Evolutionary conservation across 2,888 invertebrate genomes (phyloP), one percentile per base, ranked within the genome.

Genomic region (Melanophora roralis): DNA sequence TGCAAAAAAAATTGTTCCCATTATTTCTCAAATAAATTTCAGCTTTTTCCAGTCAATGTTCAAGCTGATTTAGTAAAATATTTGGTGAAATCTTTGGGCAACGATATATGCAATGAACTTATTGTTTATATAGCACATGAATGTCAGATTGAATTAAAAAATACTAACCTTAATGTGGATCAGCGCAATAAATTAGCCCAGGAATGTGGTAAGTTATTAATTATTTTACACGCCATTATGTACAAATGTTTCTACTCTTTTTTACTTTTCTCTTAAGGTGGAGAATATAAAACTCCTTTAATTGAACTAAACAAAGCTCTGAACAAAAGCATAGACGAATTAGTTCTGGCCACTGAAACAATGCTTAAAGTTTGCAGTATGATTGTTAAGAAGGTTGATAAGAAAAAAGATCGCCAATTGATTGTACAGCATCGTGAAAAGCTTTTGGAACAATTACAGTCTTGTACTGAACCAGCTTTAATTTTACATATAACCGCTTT

Each of bases 351-450:
- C n/a, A 91, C 95, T 45, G 97, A 97, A 85, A 89, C 92, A 0
- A 93, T 94, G 55, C 90, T 97, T 83, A 90, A 92, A 16, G 91
- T 92, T 60, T 95, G 94, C 87, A 94, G 94, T 77, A 94, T 97
- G 93, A 94, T 95, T 83, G 90, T 97, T 80, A 96, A 95, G 86
- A 98, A 97, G 89, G 92, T 94, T 80, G 98, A 98, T 87, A 97
- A 97, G 89, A 97, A 97, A 88, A 96, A 96, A 87, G 94, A 95
- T 87, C 92, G 96, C 82, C 91, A 94, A 43, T 89, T 96, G 27
- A 92, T 97, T 80, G 91, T 94, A 76, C 94, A 94, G 82, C 97
- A 97, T 86, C 94, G 95, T 83, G 95, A 96, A 86, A 94, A 94
- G 76, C 90, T 98, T 67, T 91, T 95, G 75, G 94, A 95, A 72